Evolutionary conservation across 2,797 vertebrate species (phyloP).

Genomic region (Yasuhikotakia modesta): DNA sequence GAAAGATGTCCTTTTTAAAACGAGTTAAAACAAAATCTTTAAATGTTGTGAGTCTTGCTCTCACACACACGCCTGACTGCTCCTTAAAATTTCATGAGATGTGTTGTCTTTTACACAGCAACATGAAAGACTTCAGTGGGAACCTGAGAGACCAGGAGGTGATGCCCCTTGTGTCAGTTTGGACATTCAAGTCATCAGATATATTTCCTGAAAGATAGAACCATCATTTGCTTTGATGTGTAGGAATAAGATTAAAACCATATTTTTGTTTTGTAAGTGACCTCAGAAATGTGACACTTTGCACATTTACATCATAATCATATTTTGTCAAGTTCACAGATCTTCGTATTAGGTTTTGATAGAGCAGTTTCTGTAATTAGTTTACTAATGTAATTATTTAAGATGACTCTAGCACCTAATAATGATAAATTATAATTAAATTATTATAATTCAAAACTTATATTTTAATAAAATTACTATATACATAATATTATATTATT

Average conservation of each 20-base stretch:
- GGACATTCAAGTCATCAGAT: slow-evolving; percentile 66
- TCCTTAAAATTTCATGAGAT: slow-evolving; percentile 57
- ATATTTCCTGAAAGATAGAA: slow-evolving; percentile 62
- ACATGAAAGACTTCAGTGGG: slow-evolving; percentile 72
- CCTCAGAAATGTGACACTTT: slow-evolving; percentile 6
- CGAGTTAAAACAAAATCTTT: too few species aligned
- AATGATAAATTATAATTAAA: too few species aligned
- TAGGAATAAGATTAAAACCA: slow-evolving; percentile 8
- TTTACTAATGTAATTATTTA: too few species aligned
- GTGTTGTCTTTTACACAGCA: slow-evolving; percentile 50
- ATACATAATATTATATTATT: too few species aligned
- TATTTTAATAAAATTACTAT: too few species aligned
- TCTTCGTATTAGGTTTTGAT: too few species aligned
- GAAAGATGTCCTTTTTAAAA: too few species aligned
- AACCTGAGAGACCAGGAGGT: slow-evolving; percentile 60
- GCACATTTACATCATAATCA: background rate
- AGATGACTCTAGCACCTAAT: too few species aligned
- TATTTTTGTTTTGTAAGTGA: slow-evolving; percentile 8
- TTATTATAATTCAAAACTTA: too few species aligned
- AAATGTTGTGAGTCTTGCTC: too few species aligned
- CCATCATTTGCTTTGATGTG: slow-evolving; percentile 63
- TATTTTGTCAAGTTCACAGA: slow-evolving; percentile 1
- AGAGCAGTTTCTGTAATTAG: too few species aligned
- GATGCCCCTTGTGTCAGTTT: slow-evolving; percentile 62
- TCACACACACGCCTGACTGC: slow-evolving; percentile 47